Evolutionary conservation across 2,797 vertebrate genomes (phyloP).

Genomic region (Valencia hispanica): DNA sequence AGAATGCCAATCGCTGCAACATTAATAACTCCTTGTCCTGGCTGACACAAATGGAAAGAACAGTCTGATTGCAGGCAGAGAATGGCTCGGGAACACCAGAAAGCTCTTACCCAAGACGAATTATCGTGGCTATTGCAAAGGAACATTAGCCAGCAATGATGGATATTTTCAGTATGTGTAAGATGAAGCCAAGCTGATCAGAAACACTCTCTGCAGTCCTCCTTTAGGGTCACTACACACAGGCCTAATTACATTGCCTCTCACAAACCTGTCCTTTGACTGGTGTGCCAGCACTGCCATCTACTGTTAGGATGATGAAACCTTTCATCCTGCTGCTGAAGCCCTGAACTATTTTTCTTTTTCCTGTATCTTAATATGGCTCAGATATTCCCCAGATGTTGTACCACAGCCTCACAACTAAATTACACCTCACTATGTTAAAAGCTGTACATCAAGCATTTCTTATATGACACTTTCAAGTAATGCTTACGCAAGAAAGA

Average conservation of each 20-base stretch:
- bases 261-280: constrained; percentile 3
- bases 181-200: constrained; percentile 66
- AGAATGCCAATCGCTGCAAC: constrained; percentile 40
- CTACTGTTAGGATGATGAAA: constrained; percentile 50
- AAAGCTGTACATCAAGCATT: background rate
- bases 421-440: background rate
- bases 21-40: constrained; percentile 57
- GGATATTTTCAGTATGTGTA: constrained; percentile 63
- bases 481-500: background rate
- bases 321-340: background rate
- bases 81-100: constrained; percentile 59
- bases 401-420: background rate
- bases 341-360: background rate
- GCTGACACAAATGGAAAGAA: constrained; percentile 58
- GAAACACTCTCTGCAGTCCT: constrained; percentile 63
- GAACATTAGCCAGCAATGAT: constrained; percentile 63
- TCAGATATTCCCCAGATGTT: background rate
- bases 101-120: constrained; percentile 65
- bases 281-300: constrained; percentile 73
- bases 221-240: constrained; percentile 60
- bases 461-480: background rate
- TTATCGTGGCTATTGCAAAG: constrained; percentile 48
- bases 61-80: constrained; percentile 46
- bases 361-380: background rate
- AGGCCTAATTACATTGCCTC: constrained; percentile 49